A percentile compares a stretch with the other conserved stretches of the same genome.
These are phyloP conservation scores for Neoarius graeffei DNA, from an alignment of 2,113 vertebrate genomes.

Conservation along the genomic window DNA sequence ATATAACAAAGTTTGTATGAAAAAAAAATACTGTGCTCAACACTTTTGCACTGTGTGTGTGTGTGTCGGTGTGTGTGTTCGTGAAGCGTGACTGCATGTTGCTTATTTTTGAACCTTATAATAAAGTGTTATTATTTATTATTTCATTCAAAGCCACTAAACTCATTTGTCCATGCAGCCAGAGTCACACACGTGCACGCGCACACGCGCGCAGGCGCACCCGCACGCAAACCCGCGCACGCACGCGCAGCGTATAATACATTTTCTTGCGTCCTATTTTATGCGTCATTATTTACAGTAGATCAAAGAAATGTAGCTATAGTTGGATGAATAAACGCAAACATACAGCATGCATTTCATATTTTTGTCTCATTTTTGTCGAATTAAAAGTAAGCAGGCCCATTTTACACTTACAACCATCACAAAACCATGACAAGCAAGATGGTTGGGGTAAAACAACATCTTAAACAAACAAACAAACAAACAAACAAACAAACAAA, in stretches of 20 bases:
- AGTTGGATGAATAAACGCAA: not conserved
- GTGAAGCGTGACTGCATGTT: not conserved
- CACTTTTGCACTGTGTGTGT: too few species aligned
- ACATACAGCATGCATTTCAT: not conserved
- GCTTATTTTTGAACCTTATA: not conserved
- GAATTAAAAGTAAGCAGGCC: not conserved
- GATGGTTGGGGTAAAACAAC: too few species aligned
- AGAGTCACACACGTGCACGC: not conserved
- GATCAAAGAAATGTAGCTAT: not conserved
- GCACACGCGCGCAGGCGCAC: not conserved
- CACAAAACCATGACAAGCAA: not conserved
- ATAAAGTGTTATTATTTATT: not conserved
- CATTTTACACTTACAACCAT: not conserved
- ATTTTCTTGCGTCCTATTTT: not conserved
- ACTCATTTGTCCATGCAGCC: not conserved
- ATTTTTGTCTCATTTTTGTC: not conserved
- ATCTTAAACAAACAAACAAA: too few species aligned
- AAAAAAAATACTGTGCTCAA: too few species aligned
- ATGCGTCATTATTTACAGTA: not conserved
- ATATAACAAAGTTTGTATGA: too few species aligned
- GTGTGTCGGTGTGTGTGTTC: too few species aligned
- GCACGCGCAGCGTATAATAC: not conserved
- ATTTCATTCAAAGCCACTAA: not conserved
- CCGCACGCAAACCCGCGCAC: not conserved
- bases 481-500: too few species aligned